Evolutionary conservation across 2,888 invertebrate species (phyloP), one percentile per base, ranked within the genome.

Genomic region (Drosophila maculinotata): DNA sequence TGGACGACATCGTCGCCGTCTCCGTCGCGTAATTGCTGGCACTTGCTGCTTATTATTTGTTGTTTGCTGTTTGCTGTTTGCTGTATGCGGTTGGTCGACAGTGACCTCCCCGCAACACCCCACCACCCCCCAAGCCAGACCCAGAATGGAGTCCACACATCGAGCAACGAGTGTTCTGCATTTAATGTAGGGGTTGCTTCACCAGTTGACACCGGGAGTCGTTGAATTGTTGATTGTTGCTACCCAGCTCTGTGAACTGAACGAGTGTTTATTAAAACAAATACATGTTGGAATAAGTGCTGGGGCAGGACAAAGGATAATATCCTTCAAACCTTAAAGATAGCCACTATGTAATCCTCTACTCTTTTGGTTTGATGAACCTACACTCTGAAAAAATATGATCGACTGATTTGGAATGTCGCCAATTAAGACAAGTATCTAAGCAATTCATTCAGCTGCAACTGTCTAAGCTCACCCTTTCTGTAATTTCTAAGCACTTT

Each of bases 1-100:
- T 77, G 64, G 53, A 72, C 47, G 39, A 52, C 53, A 26, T 25
- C 53, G 15, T 44, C 30, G 12, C 35, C 38, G 23, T 23, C 44
- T 17, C 35, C 64, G 64, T 62, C 73, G 76, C 77, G 75, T 81
- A 86, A 81, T 81, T 81, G 81, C 79, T 57, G 84, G 56, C 87
- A 83, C 86, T 81, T 80, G 86, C 82, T 39, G 53, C 79, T 58
- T 56, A 56, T 53, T 60, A 66, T 64, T 72, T 81, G 69, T 30
- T 80, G 48, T 44, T 44, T 68, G 67, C 54, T 54, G 56, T 53
- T 74, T 76, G 59, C 28, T 71, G 57, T 56, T 51, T 74, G 64
- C 53, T 56, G 57, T 47, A 66, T 79, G 78, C 72, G 77, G 84
- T 80, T 78, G 84, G 67, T 67, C 63, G 53, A 28, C 42, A 39